These are phyloP conservation scores for Parambassis ranga DNA, from an alignment of 2,797 vertebrate species.

Conservation along the genomic window DNA sequence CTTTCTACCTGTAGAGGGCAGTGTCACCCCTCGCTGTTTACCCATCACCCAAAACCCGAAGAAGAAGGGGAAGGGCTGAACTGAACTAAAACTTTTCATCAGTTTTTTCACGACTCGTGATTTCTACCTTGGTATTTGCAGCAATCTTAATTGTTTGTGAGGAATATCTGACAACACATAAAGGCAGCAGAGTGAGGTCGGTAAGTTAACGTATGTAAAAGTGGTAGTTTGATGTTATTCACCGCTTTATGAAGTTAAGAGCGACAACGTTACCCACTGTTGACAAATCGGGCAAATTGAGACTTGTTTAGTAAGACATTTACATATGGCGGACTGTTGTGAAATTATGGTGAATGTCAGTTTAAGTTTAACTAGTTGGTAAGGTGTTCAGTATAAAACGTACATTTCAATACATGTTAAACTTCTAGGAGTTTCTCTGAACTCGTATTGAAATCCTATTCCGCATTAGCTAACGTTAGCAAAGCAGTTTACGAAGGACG, in stretches of 20 bases:
- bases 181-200: neutral
- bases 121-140: neutral
- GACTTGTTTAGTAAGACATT: neutral
- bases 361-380: neutral
- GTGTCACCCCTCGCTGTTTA: accelerated
- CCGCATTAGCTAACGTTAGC: slow-evolving; percentile 20
- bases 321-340: neutral
- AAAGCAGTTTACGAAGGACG: slow-evolving; percentile 13
- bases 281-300: neutral
- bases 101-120: neutral
- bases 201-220: slow-evolving; percentile 18
- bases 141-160: neutral
- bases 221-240: neutral
- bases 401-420: neutral
- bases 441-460: neutral
- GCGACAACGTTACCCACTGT: neutral
- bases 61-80: neutral
- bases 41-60: neutral
- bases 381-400: neutral
- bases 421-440: neutral
- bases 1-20: neutral
- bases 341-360: neutral
- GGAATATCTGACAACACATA: neutral
- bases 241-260: neutral
- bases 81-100: neutral